Percentiles rank a stretch among this genome's conserved stretches.
Evolutionary conservation across 2,797 vertebrate genomes (phyloP).

Genomic region (Mus minutoides): DNA sequence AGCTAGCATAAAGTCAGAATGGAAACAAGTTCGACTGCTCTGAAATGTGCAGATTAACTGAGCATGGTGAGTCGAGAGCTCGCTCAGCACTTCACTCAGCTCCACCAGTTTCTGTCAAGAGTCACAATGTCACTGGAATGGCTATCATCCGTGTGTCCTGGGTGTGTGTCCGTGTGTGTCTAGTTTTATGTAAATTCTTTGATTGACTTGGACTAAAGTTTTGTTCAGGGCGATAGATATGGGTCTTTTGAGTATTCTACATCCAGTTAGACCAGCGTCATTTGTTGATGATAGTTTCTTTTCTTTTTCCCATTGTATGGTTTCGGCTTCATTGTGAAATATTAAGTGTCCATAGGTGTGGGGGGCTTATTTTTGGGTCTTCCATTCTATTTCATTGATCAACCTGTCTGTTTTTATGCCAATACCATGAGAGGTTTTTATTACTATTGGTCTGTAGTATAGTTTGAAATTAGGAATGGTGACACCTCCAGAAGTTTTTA

Average conservation of each 20-base stretch:
- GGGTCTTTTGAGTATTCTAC: not conserved
- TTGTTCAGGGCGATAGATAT: not conserved
- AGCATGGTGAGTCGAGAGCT: not conserved
- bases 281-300: not conserved
- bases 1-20: not conserved
- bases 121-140: not conserved
- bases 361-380: not conserved
- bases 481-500: not conserved
- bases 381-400: not conserved
- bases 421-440: not conserved
- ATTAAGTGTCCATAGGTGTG: not conserved
- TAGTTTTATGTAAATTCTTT: not conserved
- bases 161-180: not conserved
- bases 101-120: accelerated
- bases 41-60: not conserved
- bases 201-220: not conserved
- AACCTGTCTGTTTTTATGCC: not conserved
- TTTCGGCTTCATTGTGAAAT: not conserved
- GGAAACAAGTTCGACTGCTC: not conserved
- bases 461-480: not conserved
- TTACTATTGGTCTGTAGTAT: not conserved
- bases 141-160: not conserved
- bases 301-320: not conserved
- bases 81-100: not conserved
- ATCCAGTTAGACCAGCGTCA: not conserved